Base-by-base conservation (phyloP, 2,113 vertebrate species). In the Cephalopterus ornatus region DNA sequence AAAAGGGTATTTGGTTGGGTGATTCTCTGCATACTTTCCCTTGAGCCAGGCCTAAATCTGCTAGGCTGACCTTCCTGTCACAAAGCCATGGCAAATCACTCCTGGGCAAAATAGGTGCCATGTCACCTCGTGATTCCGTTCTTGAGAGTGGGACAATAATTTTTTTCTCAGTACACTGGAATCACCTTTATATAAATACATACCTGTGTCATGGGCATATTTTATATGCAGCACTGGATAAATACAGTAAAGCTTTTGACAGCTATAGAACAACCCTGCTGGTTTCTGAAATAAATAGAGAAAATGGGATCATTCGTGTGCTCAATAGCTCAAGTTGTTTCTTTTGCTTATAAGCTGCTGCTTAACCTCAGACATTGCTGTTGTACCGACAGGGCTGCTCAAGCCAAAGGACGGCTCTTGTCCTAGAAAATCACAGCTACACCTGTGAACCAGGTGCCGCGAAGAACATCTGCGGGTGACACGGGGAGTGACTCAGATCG, bases 401-500 rank as follows among this genome's bases (percentile, higher is more conserved):
- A 84, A 77, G 59, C n/a, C 79, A 12, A 62, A 5, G 11, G 49
- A 14, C 71, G 35, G 0, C 61, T 41, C 59, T 6, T 50, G 75
- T 33, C 83, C 72, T n/a, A 55, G 91, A 39, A 73, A 47, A 71
- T 6, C 7, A 7, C 21, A 32, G 82, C 0, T 4, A 9, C 39
- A 50, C 68, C 80, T 55, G 85, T 22, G 56, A 59, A 8, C 3
- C 83, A 8, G 79, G 79, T 4, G 65, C 67, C 0, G 2, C 85
- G 22, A 19, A 63, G 92, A 50, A 1, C 32, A 15, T 10, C n/a
- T 20, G 75, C 1, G 2, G 32, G 53, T 65, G 94, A 2, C 11
- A 2, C 1, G 11, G 44, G 76, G 59, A 42, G 55, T 0, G 15
- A 22, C 8, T 47, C 21, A 5, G 79, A 14, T 28, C 0, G 14